phyloP scores from a whole-genome alignment of 1,140 invertebrate genomes.

The Pseudomyrmex sp. region DNA sequence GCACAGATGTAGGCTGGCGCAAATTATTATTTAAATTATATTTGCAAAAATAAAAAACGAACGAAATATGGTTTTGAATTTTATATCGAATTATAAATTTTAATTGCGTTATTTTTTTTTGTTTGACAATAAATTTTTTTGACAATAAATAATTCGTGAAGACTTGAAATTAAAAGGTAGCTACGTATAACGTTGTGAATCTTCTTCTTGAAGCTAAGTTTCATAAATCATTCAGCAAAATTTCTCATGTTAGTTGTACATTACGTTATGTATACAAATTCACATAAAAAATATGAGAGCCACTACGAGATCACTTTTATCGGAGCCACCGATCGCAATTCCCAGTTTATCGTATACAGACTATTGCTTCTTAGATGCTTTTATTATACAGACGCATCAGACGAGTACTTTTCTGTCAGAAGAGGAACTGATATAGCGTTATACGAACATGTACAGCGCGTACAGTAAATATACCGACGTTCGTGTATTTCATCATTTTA shows the following conservation, averaged over 20 bases:
- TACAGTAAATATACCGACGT: slow-evolving; percentile 30
- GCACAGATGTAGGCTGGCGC: neutral
- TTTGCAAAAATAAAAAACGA: too few species aligned
- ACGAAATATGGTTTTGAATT: neutral
- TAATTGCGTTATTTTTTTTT: too few species aligned
- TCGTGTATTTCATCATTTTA: slow-evolving; percentile 35
- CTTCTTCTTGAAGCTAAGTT: neutral
- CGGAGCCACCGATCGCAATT: neutral
- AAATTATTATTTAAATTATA: neutral
- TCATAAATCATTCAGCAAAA: slow-evolving; percentile 33
- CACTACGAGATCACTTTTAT: neutral
- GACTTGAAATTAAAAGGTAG: neutral
- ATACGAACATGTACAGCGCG: neutral
- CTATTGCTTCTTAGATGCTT: slow-evolving; percentile 21
- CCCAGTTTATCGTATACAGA: slow-evolving; percentile 10
- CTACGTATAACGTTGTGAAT: neutral
- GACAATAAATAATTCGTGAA: slow-evolving; percentile 15
- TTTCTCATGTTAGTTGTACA: slow-evolving; percentile 31
- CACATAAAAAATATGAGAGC: slow-evolving; percentile 30
- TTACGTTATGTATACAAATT: neutral
- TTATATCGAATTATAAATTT: neutral
- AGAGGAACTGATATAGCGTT: neutral
- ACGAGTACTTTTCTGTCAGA: neutral
- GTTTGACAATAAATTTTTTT: neutral
- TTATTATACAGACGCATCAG: neutral